These are phyloP conservation scores for Sterrhoptilus dennistouni DNA, from an alignment of 2,113 vertebrate species.

Conservation along the genomic window DNA sequence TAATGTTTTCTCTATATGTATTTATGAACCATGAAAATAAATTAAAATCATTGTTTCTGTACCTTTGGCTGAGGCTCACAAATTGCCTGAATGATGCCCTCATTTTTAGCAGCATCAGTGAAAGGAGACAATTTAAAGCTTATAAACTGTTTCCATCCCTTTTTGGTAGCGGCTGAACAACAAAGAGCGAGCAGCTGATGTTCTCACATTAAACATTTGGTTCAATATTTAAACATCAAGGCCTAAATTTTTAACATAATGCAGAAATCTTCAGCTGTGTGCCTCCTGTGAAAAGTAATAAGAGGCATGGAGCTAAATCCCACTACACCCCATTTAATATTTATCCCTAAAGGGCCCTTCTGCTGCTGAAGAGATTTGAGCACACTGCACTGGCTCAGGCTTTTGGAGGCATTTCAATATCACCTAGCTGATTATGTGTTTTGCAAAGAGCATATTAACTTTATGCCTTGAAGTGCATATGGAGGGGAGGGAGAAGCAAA, in stretches of 20 bases:
- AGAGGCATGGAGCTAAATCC: not conserved
- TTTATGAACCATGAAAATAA: not conserved
- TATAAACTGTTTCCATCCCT: not conserved
- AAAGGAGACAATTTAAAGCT: not conserved
- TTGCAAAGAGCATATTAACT: not conserved
- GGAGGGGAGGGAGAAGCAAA: not conserved
- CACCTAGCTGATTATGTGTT: not conserved
- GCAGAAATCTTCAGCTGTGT: not conserved
- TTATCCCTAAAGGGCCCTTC: slow-evolving; percentile 26
- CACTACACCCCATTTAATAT: not conserved
- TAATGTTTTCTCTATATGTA: accelerated
- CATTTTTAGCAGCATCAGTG: not conserved
- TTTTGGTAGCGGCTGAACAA: not conserved
- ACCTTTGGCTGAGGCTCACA: not conserved
- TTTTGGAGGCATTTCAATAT: not conserved
- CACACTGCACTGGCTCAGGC: not conserved
- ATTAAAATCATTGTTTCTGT: slow-evolving; percentile 1
- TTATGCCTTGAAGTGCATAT: not conserved
- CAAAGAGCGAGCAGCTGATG: not conserved
- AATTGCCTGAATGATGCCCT: not conserved
- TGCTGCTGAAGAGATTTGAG: not conserved
- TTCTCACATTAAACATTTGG: slow-evolving; percentile 16
- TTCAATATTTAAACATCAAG: slow-evolving; percentile 55
- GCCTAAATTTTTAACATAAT: slow-evolving; percentile 35
- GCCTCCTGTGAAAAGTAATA: not conserved